Percentiles rank a stretch among this genome's conserved stretches.
Conservation (phyloP, 2,797 vertebrate genomes). For the Fundulus diaphanus region DNA sequence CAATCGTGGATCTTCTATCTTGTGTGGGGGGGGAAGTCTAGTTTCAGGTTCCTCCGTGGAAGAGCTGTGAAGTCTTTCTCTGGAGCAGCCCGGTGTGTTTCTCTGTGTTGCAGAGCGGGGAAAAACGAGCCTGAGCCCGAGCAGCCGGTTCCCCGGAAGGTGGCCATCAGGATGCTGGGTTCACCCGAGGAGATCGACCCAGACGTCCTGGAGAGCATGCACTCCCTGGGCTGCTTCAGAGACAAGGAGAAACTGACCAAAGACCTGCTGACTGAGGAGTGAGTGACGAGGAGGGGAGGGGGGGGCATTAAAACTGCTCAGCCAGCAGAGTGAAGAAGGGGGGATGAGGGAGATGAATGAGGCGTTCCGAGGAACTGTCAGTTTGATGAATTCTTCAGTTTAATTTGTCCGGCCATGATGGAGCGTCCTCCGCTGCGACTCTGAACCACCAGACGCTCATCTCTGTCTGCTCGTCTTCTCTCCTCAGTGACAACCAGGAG, state of each 20-base stretch:
- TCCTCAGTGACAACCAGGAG: constrained; percentile 93
- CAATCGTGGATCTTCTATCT: no score
- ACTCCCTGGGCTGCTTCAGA: constrained; percentile 97
- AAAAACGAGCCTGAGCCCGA: constrained; percentile 98
- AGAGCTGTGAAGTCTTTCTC: neutral
- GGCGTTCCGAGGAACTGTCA: constrained; percentile 27
- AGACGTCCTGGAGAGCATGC: constrained; percentile 98
- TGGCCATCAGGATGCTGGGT: constrained; percentile 92
- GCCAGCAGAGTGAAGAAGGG: constrained; percentile 10
- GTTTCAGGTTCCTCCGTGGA: neutral
- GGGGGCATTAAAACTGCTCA: constrained; percentile 2
- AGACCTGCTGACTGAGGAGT: constrained; percentile 97
- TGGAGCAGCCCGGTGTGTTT: fast-evolving
- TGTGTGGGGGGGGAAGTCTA: no score
- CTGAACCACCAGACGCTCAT: neutral
- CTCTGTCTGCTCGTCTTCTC: constrained; percentile 11
- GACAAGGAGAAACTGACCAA: constrained; percentile 97
- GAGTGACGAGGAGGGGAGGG: constrained; percentile 62
- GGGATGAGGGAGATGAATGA: neutral
- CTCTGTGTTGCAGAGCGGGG: constrained; percentile 85
- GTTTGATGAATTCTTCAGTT: constrained; percentile 53
- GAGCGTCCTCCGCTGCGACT: constrained; percentile 14
- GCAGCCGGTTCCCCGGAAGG: constrained; percentile 95
- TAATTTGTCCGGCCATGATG: constrained; percentile 40
- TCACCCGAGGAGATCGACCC: constrained; percentile 95